Evolutionary conservation across 2,113 vertebrate genomes (phyloP), one percentile per base, ranked within the genome.

Genomic region (Gobio gobio): DNA sequence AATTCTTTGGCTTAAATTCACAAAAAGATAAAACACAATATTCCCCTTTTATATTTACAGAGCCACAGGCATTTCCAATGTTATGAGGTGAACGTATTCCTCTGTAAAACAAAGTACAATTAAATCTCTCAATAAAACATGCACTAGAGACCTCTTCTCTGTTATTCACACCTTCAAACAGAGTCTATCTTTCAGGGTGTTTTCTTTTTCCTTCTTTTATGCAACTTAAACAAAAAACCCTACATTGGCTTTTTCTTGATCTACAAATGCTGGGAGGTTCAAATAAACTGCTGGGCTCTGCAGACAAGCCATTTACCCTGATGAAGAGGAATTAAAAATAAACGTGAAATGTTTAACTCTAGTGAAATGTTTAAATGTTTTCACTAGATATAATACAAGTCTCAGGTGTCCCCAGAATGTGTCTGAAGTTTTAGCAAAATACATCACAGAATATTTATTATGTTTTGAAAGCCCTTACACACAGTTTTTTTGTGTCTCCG

Each of bases 31-130:
- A 83, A 49, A 45, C 56, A 45, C 68, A 47, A 13, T 4, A 73
- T 47, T 29, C 12, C 5, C 68, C 4, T 73, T 72, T 72, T 72
- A 85, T 33, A 43, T 75, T 76, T 22, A 36, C 64, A 64, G 47
- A 82, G 79, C 74, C 58, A 51, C 56, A 47, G 26, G 66, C 73
- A 26, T 40, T 82, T 82, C 43, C 13, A 78, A 56, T 58, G 77
- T 78, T 83, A 79, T 80, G 83, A 56, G 29, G 82, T 83, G 73
- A 59, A n/a, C 54, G 29, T 63, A 78, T 33, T 79, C 75, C 68
- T 49, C 75, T 79, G 77, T 83, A 87, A 86, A 66, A 64, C 66
- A 13, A 56, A 79, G 13, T 7, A 47, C 40, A 47, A 63, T 79
- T 79, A 79, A 63, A 79, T 79, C 33, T 24, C 77, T 26, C 77